Base-by-base conservation (phyloP, 2,888 invertebrate species). In the Strigamia crassipes region DNA sequence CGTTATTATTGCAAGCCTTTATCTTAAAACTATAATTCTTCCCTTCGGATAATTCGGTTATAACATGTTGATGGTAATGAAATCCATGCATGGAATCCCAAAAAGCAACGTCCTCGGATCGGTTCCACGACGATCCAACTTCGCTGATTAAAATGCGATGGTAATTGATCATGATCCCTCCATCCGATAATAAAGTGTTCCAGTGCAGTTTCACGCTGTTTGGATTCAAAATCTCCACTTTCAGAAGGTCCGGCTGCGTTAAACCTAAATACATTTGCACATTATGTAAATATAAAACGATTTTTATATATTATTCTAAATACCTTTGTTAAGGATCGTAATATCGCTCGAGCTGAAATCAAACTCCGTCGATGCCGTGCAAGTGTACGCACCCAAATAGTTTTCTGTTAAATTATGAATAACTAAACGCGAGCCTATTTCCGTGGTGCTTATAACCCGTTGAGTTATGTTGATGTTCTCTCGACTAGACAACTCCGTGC, bases 391-490 rank as follows among this genome's bases (percentile, higher is more conserved):
- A 23, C 81, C 81, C 27, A 81, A 38, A 41, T 41, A 38, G 12
- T 27, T 31, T 23, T 73, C 41, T 6, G 81, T 81, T 27, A 81
- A 38, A 73, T 66, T 66, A 38, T 46, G 34, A 73, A 81, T 66
- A 15, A 34, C 81, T 41, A 81, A 27, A 34, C 27, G 31, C 13
- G 81, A 81, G 18, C 27, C 73, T 9, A 81, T 73, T 66, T 81
- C 38, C 13, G 73, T 21, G 6, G 38, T 73, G 38, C 73, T 42
- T 5, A 38, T 81, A n/a, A 81, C 81, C 9, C 81, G 81, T 34
- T 81, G 34, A 31, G 73, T 66, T 10, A 81, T 73, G 38, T 81
- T 81, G 18, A 81, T 81, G 23, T 66, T 81, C 5, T 21, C 38
- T 1, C 73, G 61, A 23, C 81, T 81, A 4, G 61, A 27, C 5